Conservation (phyloP, 2,888 invertebrate species). For the Troides helena region DNA sequence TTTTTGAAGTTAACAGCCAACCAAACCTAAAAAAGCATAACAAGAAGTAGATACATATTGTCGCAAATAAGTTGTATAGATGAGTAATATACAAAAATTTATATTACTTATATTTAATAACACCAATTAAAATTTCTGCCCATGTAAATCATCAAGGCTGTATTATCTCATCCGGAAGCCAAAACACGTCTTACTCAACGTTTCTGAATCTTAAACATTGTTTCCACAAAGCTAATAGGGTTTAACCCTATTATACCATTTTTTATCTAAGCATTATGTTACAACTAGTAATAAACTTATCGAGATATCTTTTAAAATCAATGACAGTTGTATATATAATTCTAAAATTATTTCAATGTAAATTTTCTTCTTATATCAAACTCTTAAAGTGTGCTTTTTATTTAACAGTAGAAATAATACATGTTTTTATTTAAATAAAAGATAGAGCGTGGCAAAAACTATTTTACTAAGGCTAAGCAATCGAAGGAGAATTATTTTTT, state of each 20-base stretch:
- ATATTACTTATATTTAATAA: not conserved
- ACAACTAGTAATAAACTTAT: too few species aligned
- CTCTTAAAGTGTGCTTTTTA: not conserved
- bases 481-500: not conserved
- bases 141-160: conserved; percentile 25
- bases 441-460: not conserved
- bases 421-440: not conserved
- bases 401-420: not conserved
- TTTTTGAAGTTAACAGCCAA: too few species aligned
- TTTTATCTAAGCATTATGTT: too few species aligned
- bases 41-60: too few species aligned
- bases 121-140: conserved; percentile 10
- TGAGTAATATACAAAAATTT: not conserved
- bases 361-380: not conserved
- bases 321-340: too few species aligned
- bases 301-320: too few species aligned
- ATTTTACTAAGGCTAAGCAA: not conserved
- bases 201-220: conserved; percentile 22
- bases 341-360: not conserved
- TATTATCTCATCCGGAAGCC: conserved; percentile 11
- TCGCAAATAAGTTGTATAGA: too few species aligned
- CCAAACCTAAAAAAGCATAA: too few species aligned
- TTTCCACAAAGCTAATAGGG: conserved; percentile 2
- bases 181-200: conserved; percentile 20
- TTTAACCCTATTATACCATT: not conserved